Conservation (phyloP, 1,140 invertebrate genomes). For the Steinernema khuongi region DNA sequence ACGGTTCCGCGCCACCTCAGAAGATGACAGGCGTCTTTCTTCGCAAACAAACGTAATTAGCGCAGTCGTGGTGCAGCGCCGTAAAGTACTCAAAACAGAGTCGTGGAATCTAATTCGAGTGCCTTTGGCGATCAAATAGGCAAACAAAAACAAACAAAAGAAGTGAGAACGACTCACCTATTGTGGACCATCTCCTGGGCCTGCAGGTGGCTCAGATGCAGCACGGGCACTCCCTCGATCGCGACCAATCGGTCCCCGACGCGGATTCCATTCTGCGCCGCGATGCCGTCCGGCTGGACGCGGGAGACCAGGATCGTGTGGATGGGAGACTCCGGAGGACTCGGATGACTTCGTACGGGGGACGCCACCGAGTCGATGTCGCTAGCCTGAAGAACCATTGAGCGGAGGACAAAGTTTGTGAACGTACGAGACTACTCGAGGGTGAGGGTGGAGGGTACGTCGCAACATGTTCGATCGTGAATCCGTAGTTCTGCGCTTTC, state of each 20-base stretch:
- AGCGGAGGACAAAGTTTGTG: neutral
- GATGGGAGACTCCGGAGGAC: neutral
- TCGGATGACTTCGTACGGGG: neutral
- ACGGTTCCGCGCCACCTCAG: slow-evolving; percentile 8
- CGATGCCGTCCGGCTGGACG: neutral
- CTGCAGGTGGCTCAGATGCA: neutral
- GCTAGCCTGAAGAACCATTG: neutral
- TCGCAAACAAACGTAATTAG: slow-evolving; percentile 8
- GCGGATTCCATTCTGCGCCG: neutral
- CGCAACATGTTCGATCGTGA: neutral
- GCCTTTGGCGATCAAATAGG: neutral
- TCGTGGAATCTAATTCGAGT: slow-evolving; percentile 1
- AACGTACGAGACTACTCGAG: neutral
- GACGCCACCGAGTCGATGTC: neutral
- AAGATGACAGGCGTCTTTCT: neutral
- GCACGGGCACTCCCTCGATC: slow-evolving; percentile 2
- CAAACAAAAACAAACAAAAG: slow-evolving; percentile 10
- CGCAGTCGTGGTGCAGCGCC: neutral
- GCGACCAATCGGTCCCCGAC: neutral
- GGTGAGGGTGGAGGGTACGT: neutral
- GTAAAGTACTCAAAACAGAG: neutral
- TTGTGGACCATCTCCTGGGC: slow-evolving; percentile 2
- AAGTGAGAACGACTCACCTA: neutral
- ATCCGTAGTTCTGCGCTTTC: slow-evolving; percentile 7
- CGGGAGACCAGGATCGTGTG: neutral